Conservation (phyloP, 2,797 vertebrate genomes). For the Sebastes vulpes region DNA sequence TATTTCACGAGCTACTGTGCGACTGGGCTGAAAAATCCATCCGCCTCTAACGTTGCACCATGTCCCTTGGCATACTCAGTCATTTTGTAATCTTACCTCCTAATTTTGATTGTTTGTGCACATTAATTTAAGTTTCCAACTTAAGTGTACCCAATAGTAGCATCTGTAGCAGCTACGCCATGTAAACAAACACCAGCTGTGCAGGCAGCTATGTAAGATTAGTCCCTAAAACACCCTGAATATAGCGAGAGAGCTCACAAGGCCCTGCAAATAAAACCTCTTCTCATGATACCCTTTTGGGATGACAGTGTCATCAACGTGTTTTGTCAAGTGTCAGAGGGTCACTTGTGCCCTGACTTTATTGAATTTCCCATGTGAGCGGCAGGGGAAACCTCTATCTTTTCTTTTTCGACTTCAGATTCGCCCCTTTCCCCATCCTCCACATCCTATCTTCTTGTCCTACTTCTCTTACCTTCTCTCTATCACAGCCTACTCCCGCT, state of each 20-base stretch:
- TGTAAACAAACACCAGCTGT: slow-evolving; percentile 51
- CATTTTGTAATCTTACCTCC: not conserved
- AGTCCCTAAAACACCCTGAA: not conserved
- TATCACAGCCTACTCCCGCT: not conserved
- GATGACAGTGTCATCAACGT: not conserved
- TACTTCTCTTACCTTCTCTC: not conserved
- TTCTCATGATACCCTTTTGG: not conserved
- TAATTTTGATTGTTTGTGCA: not conserved
- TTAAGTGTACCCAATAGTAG: not conserved
- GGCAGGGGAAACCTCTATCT: not conserved
- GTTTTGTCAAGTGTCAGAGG: not conserved
- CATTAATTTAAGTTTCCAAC: not conserved
- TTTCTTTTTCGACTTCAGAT: not conserved
- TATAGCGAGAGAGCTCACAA: not conserved
- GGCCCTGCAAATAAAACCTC: not conserved
- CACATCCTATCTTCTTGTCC: not conserved
- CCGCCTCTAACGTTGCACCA: not conserved
- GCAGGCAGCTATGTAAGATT: slow-evolving; percentile 11
- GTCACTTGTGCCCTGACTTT: not conserved
- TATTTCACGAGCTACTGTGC: too few species aligned
- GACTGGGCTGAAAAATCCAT: too few species aligned
- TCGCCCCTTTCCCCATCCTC: not conserved
- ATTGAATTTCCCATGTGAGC: slow-evolving; percentile 5
- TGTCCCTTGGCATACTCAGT: not conserved
- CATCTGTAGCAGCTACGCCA: slow-evolving; percentile 14